Base-by-base conservation (phyloP, 1,140 invertebrate species). In the Cardiocondyla obscurior region DNA sequence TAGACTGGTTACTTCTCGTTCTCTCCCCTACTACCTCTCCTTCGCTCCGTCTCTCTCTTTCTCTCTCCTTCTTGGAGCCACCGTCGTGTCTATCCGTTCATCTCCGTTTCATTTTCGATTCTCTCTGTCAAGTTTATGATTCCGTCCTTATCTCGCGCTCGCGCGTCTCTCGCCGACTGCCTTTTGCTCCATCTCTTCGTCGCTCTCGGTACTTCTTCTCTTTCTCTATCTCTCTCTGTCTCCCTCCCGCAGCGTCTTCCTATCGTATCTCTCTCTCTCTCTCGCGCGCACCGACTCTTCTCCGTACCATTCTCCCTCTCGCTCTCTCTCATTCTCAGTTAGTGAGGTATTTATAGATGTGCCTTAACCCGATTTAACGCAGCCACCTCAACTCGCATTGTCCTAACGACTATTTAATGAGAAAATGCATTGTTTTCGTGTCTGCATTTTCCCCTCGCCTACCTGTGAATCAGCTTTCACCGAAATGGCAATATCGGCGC, bases 361-460 rank as follows among this genome's bases (percentile, higher is more conserved):
- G 92, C 92, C 92, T 94, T 93, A 94, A 94, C 92, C 92, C 92
- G 92, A 94, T 93, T 93, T 92, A 92, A 94, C 90, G 89, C 89
- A 90, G 90, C 90, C 85, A 90, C 90, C 87, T 88, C 69, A 84
- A 87, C 85, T 90, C 77, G 73, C 85, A 91, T 91, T 92, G 89
- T 92, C 83, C 81, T 89, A 90, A 91, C 88, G 85, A 89, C 82
- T 86, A 90, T 90, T 91, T 91, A 89, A 90, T 89, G 87, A 87
- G 85, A 88, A 88, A 90, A 88, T 88, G 87, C 76, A 81, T 76
- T 72, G 28, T 81, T 62, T 85, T 44, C 69, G 57, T 16, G 28
- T 39, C 22, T 22, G 19, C 30, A 51, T 65, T 12, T 82, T n/a
- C n/a, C 12, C 39, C 19, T 85, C 19, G 2, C 3, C 33, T 7